Evolutionary conservation across 2,113 vertebrate genomes (phyloP), one percentile per base, ranked within the genome.

Genomic region (Macrotus californicus): DNA sequence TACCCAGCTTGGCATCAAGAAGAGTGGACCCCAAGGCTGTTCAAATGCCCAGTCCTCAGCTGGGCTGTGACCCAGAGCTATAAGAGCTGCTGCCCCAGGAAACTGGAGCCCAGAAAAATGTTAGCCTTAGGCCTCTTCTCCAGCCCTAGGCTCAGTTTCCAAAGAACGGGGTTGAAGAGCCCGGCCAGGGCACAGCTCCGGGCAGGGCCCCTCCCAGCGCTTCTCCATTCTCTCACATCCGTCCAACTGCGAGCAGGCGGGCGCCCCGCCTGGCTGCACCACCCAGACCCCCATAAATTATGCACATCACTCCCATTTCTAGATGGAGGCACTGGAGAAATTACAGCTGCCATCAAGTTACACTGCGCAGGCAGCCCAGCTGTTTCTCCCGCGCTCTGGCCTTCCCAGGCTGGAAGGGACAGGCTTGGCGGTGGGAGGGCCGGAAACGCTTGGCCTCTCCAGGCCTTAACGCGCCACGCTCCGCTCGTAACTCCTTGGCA

Each of bases 201-300:
- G 34, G 85, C 67, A 41, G 70, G 52, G 75, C 4, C 39, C 66
- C 87, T 21, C 2, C 1, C 67, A 67, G 43, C 12, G 48, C 64
- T 26, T 29, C 61, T 59, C 59, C 67, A 5, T 24, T 21, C n/a
- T 89, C 85, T 75, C 54, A 15, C 72, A 56, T 76, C 41, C 29
- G 56, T 29, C 73, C 59, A 29, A 41, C 43, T 72, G 76, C 52
- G 59, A 94, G 91, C 97, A 89, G 67, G 90, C 61, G 88, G 95
- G 93, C 94, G 73, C 92, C 97, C 97, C 97, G 98, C 98, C 96
- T 97, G 94, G 96, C 90, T 97, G 97, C 96, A 95, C 97, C 97
- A 97, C 98, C 98, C 97, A 94, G 95, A 91, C 96, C 96, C 77
- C 95, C 95, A 98, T 99, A 96, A 98, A 99, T 98, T 98, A 99